phyloP scores from a whole-genome alignment of 2,888 invertebrate species.

The Anticlea derivata region DNA sequence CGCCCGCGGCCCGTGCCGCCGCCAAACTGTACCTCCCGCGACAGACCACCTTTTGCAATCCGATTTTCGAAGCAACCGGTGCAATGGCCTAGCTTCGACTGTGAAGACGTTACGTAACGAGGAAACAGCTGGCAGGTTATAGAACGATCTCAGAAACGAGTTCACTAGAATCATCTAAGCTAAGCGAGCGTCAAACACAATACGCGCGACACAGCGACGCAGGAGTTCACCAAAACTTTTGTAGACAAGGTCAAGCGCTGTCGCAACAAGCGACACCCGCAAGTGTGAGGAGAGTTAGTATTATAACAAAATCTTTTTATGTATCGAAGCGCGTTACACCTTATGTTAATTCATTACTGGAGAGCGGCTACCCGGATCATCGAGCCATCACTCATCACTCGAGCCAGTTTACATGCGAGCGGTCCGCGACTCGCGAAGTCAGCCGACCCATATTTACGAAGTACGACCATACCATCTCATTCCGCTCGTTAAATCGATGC shows the following conservation, averaged over 20 bases:
- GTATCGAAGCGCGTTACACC: conserved; percentile 50
- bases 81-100: conserved; percentile 52
- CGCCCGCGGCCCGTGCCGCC: conserved; percentile 56
- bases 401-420: conserved; percentile 49
- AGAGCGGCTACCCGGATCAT: conserved; percentile 34
- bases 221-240: conserved; percentile 33
- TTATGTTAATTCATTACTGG: conserved; percentile 56
- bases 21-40: conserved; percentile 37
- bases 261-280: conserved; percentile 19
- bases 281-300: conserved; percentile 24
- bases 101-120: conserved; percentile 51
- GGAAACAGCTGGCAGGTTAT: conserved; percentile 42
- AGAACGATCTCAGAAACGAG: conserved; percentile 39
- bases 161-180: conserved; percentile 35
- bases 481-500: conserved; percentile 75
- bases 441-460: conserved; percentile 65
- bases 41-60: conserved; percentile 61
- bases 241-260: conserved; percentile 38
- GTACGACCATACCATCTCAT: conserved; percentile 56
- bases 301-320: conserved; percentile 43
- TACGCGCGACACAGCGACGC: conserved; percentile 22
- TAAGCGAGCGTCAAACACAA: conserved; percentile 23
- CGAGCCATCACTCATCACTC: conserved; percentile 32
- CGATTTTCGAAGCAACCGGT: conserved; percentile 62
- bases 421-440: conserved; percentile 45